Conservation (phyloP, 1,140 invertebrate genomes). For the Pachypeltis micranthus region DNA sequence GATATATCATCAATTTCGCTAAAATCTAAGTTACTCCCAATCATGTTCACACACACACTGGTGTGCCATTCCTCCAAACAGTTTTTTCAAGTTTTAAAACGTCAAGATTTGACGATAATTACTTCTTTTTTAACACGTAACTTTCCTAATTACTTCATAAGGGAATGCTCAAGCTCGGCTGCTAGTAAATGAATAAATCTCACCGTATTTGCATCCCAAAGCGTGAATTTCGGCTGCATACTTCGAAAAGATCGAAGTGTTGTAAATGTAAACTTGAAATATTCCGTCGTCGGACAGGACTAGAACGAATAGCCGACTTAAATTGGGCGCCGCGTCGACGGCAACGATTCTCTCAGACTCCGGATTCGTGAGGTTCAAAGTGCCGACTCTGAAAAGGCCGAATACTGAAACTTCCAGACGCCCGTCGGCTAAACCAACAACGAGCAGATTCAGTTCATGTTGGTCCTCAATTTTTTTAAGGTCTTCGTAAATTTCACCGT, state of each 20-base stretch:
- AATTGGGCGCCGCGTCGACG: slow-evolving; percentile 35
- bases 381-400: slow-evolving; percentile 68
- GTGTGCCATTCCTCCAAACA: too few species aligned
- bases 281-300: slow-evolving; percentile 20
- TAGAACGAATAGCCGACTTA: slow-evolving; percentile 33
- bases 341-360: slow-evolving; percentile 32
- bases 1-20: too few species aligned
- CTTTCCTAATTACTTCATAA: too few species aligned
- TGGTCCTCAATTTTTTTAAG: slow-evolving; percentile 50
- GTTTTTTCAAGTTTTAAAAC: too few species aligned
- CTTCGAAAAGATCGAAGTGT: slow-evolving; percentile 53
- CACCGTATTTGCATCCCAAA: slow-evolving; percentile 53
- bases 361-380: slow-evolving; percentile 38
- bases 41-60: too few species aligned
- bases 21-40: too few species aligned
- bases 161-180: too few species aligned
- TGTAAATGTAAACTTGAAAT: slow-evolving; percentile 44
- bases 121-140: too few species aligned
- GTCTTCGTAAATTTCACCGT: slow-evolving; percentile 49
- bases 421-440: slow-evolving; percentile 62
- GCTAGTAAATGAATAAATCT: too few species aligned
- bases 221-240: slow-evolving; percentile 40
- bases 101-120: too few species aligned
- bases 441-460: slow-evolving; percentile 58
- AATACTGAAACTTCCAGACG: slow-evolving; percentile 65